A percentile compares a stretch with the other conserved stretches of the same genome.
Conservation (phyloP, 2,797 vertebrate species). For the Spea hammondii region DNA sequence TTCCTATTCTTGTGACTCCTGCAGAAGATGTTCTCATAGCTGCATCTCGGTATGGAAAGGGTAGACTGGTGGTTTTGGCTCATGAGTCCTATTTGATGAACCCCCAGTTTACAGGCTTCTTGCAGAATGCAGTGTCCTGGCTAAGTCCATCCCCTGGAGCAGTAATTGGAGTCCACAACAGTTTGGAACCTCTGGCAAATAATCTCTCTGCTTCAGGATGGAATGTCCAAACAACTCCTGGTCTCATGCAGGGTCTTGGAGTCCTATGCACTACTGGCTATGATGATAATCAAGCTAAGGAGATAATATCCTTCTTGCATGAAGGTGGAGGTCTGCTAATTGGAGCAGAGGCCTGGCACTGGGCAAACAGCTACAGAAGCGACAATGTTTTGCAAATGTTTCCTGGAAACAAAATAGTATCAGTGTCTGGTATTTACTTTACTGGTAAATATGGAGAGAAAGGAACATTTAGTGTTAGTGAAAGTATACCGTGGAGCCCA, state of each 20-base stretch:
- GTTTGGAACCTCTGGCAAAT: constrained; percentile 56
- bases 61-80: constrained; percentile 63
- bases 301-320: constrained; percentile 64
- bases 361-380: constrained; percentile 43
- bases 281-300: constrained; percentile 50
- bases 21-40: constrained; percentile 69
- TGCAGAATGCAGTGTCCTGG: constrained; percentile 69
- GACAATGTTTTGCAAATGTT: constrained; percentile 66
- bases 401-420: constrained; percentile 69
- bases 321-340: constrained; percentile 65
- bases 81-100: constrained; percentile 63
- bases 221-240: constrained; percentile 38
- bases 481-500: constrained; percentile 66
- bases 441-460: constrained; percentile 62
- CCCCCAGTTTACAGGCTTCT: constrained; percentile 60
- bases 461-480: constrained; percentile 62
- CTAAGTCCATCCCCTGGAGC: constrained; percentile 59
- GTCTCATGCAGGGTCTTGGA: constrained; percentile 29
- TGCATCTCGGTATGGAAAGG: constrained; percentile 64
- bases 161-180: constrained; percentile 60
- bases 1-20: constrained; percentile 65
- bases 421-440: constrained; percentile 68
- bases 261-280: constrained; percentile 66
- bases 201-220: constrained; percentile 55
- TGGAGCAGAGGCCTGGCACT: constrained; percentile 70